Evolutionary conservation across 2,113 vertebrate genomes (phyloP).

Genomic region (Anguilla japonica): DNA sequence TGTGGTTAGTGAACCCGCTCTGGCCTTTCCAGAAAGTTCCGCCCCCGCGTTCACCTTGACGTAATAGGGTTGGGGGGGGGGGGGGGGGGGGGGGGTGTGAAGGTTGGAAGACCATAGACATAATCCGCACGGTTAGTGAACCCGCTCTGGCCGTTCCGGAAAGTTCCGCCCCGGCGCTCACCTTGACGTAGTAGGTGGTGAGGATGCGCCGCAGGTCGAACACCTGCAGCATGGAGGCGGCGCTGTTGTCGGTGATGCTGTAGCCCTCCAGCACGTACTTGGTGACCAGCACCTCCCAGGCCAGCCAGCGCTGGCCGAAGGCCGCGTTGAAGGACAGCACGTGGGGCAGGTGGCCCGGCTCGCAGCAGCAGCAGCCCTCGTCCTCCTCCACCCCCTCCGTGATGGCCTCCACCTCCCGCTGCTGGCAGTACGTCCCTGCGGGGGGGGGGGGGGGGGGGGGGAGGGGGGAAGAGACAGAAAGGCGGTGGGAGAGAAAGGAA

Average conservation of each 20-base stretch:
- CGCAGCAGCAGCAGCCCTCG: conserved; percentile 86
- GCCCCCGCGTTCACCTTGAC: too few relatives aligned
- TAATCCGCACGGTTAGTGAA: too few relatives aligned
- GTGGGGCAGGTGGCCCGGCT: conserved; percentile 83
- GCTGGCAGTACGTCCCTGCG: conserved; percentile 84
- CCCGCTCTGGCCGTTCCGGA: too few relatives aligned
- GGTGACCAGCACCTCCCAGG: conserved; percentile 86
- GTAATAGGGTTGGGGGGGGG: too few relatives aligned
- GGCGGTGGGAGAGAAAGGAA: background rate
- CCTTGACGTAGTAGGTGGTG: conserved; percentile 79
- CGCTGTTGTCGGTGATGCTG: conserved; percentile 86
- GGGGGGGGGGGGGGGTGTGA: too few relatives aligned
- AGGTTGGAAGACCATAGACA: too few relatives aligned
- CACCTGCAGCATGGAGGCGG: conserved; percentile 86
- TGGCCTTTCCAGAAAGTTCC: too few relatives aligned
- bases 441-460: background rate
- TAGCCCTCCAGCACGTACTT: conserved; percentile 87
- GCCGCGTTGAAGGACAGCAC: conserved; percentile 84
- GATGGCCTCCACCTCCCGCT: conserved; percentile 85
- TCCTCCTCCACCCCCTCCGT: conserved; percentile 87
- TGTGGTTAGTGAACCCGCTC: too few relatives aligned
- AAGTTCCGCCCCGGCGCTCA: too few relatives aligned
- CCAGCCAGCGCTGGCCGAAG: conserved; percentile 84
- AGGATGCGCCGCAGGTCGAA: conserved; percentile 85
- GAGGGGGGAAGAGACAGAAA: too few relatives aligned